Base-by-base conservation (phyloP, 2,888 invertebrate genomes). In the Synanthedon andrenaeformis region DNA sequence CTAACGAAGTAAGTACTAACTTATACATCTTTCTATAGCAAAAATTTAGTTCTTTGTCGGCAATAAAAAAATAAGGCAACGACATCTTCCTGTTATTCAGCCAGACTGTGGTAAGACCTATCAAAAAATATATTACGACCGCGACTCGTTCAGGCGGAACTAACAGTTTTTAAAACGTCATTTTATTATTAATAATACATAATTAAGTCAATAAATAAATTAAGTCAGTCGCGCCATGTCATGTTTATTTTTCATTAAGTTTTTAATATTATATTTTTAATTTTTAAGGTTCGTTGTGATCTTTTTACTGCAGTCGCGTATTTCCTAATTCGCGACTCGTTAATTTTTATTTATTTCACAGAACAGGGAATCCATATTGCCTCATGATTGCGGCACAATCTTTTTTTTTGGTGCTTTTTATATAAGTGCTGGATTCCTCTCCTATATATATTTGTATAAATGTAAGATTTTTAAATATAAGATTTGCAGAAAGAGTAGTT, bases 181-280 rank as follows among this genome's bases (percentile, higher is more conserved):
- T 65, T 64, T 62, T 70, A 66, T 66, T 64, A 59, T 58, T 66
- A 66, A 62, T 65, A 66, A 67, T n/a, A n/a, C n/a, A n/a, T 59
- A 58, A 57, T 65, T 81, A 82, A 79, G 78, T 77, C 73, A 74
- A 70, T 74, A 62, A 57, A 64, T 69, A 69, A 62, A 54, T 56
- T 82, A 82, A 86, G 85, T 83, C 82, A 85, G 79, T 78, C 80
- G 82, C 79, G 83, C 86, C 87, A 86, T 86, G 75, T 82, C 79
- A 78, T 77, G 67, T 70, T 61, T 19, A 50, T 17, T 74, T 66
- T 71, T 62, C 69, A 70, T 70, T 71, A 69, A 73, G 70, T 74
- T 72, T 70, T 63, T 69, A 63, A 61, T 60, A 51, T 61, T 62
- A 59, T 57, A 42, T 64, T 35, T 23, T 35, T 35, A 35, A 35